Base-by-base conservation (phyloP, 2,797 vertebrate genomes). In the Liasis olivaceus region DNA sequence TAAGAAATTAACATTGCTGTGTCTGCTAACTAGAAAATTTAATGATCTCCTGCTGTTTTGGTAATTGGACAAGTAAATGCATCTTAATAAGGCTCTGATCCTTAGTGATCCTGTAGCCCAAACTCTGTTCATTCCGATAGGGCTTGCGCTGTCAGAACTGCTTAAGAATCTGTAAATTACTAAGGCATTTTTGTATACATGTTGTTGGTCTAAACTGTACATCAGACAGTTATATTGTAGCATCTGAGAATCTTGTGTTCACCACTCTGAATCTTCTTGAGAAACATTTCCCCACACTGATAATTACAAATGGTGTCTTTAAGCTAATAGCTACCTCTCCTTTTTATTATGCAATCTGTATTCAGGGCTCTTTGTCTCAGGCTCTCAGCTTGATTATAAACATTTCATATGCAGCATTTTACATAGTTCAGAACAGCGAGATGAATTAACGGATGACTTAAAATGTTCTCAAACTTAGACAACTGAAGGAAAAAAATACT, bases 31-130 rank as follows among this genome's bases (percentile, higher is more conserved):
- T 96, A 97, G 98, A 98, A 98, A 98, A 98, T 98, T 99, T 99
- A 99, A 99, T 99, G 99, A 99, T 98, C 99, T 98, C 99, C 99
- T 98, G 99, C 99, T 98, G 99, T 98, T 99, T 99, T 98, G 98
- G 98, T 99, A 99, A 99, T 99, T 99, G 99, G 98, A 98, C 98
- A 99, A 99, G 99, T 98, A 99, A 99, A 99, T 99, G 98, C 98
- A 99, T 99, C 98, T 98, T 96, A 97, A 93, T 93, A 93, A 93
- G 89, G 86, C 92, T 93, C 92, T 93, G 92, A 93, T 93, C 92
- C 92, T 98, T 98, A 98, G 89, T 90, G 89, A 87, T 93, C 92
- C 85, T 93, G 88, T 90, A 98, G 97, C 93, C 95, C 96, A 95
- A 94, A 94, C 94, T 96, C 91, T 96, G 69, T 91, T 93, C 86